These are phyloP conservation scores for Eupeodes latifasciatus DNA, from an alignment of 2,888 invertebrate genomes.

Conservation along the genomic window DNA sequence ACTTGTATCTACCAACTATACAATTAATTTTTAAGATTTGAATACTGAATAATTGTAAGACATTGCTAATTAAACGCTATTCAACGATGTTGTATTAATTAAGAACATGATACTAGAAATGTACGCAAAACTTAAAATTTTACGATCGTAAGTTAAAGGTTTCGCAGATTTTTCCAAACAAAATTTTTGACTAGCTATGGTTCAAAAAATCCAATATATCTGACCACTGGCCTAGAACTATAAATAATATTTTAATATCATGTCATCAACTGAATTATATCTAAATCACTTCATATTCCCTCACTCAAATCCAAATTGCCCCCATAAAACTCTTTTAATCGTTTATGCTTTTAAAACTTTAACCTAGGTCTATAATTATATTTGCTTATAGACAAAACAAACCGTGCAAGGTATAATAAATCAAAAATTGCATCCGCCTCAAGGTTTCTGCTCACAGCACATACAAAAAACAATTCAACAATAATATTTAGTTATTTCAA, in stretches of 20 bases:
- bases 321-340: neutral
- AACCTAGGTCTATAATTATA: neutral
- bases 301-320: neutral
- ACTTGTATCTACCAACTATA: no score
- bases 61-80: neutral
- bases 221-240: no score
- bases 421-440: constrained; percentile 15
- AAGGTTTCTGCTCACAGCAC: neutral
- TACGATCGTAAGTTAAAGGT: no score
- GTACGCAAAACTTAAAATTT: neutral
- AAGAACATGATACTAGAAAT: neutral
- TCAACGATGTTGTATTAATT: constrained; percentile 6
- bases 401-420: neutral
- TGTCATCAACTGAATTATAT: neutral
- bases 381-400: neutral
- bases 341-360: neutral
- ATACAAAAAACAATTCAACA: neutral
- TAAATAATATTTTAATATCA: no score
- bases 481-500: constrained; percentile 3
- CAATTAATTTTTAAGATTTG: no score
- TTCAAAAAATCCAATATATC: no score
- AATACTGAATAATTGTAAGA: no score
- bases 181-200: no score
- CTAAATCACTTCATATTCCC: neutral
- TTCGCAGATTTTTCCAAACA: neutral